A percentile compares a stretch with the other conserved stretches of the same genome.
Evolutionary conservation across 1,140 invertebrate species (phyloP).

Genomic region (Ectropis grisescens): DNA sequence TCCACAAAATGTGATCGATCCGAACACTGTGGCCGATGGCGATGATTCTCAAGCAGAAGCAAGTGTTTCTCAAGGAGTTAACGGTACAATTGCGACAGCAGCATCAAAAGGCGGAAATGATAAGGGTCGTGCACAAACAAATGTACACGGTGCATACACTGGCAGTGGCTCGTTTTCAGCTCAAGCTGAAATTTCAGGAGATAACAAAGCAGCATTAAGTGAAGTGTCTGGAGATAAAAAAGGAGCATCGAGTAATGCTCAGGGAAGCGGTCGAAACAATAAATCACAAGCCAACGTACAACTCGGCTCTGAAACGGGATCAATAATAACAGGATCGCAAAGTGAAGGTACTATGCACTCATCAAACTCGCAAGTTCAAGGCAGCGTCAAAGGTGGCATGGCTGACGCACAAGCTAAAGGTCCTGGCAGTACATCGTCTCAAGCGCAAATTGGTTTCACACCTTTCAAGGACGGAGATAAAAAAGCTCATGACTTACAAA

Average conservation of each 20-base stretch:
- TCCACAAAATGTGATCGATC: constrained; percentile 50
- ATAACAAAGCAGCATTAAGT: constrained; percentile 77
- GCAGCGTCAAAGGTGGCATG: constrained; percentile 82
- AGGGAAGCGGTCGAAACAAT: constrained; percentile 79
- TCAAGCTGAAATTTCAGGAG: constrained; percentile 83
- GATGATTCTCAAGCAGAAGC: constrained; percentile 83
- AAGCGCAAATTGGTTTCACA: constrained; percentile 88
- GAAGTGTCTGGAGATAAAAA: constrained; percentile 81
- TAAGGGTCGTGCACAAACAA: constrained; percentile 81
- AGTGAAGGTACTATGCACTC: constrained; percentile 81
- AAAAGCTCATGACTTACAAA: constrained; percentile 57
- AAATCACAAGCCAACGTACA: constrained; percentile 85
- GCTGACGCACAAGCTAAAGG: constrained; percentile 87
- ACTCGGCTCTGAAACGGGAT: constrained; percentile 78
- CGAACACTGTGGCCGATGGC: constrained; percentile 48
- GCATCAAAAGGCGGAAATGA: constrained; percentile 81
- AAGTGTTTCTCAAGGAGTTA: constrained; percentile 75
- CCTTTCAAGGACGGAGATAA: constrained; percentile 75
- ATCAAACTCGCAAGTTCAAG: constrained; percentile 82
- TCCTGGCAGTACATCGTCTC: constrained; percentile 85
- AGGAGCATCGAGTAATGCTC: constrained; percentile 80
- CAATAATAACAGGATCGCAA: constrained; percentile 80
- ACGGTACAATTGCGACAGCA: constrained; percentile 80
- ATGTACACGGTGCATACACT: constrained; percentile 83
- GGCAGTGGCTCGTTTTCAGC: constrained; percentile 84